Conservation (phyloP, 2,888 invertebrate genomes). For the Plagodis pulveraria region DNA sequence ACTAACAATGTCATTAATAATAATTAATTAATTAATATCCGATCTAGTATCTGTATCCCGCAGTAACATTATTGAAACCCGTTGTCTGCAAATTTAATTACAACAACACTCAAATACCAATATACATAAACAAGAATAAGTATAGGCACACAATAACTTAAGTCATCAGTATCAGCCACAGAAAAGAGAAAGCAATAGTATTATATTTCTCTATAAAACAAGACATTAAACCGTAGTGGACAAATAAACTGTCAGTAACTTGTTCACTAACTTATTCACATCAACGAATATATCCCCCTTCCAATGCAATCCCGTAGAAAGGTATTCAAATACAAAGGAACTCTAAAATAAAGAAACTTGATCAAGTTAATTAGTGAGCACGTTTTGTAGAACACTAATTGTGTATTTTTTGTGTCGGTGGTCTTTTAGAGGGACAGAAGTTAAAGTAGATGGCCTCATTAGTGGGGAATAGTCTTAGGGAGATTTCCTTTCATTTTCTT, state of each 20-base stretch:
- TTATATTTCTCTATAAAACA: too few relatives aligned
- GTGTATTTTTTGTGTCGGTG: slow-evolving; percentile 64
- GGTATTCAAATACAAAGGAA: slow-evolving; percentile 57
- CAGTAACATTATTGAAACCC: too few relatives aligned
- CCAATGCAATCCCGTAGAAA: slow-evolving; percentile 13
- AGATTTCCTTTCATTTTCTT: slow-evolving; percentile 34
- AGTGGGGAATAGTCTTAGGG: slow-evolving; percentile 54
- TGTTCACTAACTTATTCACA: slow-evolving; percentile 5
- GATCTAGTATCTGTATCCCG: too few relatives aligned
- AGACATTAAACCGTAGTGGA: too few relatives aligned
- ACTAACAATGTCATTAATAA: too few relatives aligned
- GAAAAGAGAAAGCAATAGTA: too few relatives aligned
- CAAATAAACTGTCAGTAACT: neutral
- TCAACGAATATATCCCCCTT: slow-evolving; percentile 5
- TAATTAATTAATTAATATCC: too few relatives aligned
- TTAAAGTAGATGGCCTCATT: slow-evolving; percentile 71
- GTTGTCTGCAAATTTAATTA: too few relatives aligned
- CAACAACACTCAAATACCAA: too few relatives aligned
- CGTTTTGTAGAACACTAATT: slow-evolving; percentile 76
- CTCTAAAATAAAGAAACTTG: slow-evolving; percentile 66
- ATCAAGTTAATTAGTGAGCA: slow-evolving; percentile 77
- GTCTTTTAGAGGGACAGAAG: slow-evolving; percentile 66
- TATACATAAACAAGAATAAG: too few relatives aligned
- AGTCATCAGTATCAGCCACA: too few relatives aligned
- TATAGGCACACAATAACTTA: too few relatives aligned